A percentile compares a stretch with the other conserved stretches of the same genome.
Evolutionary conservation across 2,113 vertebrate genomes (phyloP).

Genomic region (Proterorhinus semilunaris): DNA sequence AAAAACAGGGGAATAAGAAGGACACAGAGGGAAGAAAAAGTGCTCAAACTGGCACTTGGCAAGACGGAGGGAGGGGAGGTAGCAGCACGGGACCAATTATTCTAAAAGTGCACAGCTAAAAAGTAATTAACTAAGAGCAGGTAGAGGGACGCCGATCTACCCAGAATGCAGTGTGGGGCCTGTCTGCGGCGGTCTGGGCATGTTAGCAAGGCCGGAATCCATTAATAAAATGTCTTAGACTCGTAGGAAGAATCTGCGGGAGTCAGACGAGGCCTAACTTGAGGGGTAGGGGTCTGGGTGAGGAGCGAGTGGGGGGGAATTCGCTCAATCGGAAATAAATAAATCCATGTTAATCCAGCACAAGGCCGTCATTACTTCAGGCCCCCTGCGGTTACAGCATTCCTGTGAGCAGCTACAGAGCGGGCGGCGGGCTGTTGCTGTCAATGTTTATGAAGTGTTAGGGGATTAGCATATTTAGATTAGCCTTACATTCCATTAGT

Average conservation of each 20-base stretch:
- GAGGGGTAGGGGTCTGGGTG: constrained; percentile 9
- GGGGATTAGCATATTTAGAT: constrained; percentile 80
- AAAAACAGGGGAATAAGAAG: constrained; percentile 71
- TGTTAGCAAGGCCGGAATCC: constrained; percentile 38
- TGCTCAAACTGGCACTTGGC: constrained; percentile 61
- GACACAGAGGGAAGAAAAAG: constrained; percentile 41
- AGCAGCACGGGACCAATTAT: constrained; percentile 81
- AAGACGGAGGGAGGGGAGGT: constrained; percentile 40
- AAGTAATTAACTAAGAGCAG: constrained; percentile 92
- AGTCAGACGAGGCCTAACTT: constrained; percentile 42
- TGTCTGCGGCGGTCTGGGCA: constrained; percentile 45
- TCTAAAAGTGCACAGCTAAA: constrained; percentile 80
- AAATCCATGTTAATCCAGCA: constrained; percentile 74
- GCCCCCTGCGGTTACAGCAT: constrained; percentile 73
- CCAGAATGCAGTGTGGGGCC: constrained; percentile 63
- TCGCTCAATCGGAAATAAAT: constrained; percentile 74
- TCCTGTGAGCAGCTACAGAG: constrained; percentile 63
- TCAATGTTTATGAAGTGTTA: constrained; percentile 68
- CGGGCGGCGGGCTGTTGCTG: constrained; percentile 56
- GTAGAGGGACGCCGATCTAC: constrained; percentile 69
- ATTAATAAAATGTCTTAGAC: constrained; percentile 44
- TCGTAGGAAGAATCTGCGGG: constrained; percentile 34
- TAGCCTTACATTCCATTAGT: constrained; percentile 77
- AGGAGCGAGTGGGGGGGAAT: constrained; percentile 28
- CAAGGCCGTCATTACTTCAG: constrained; percentile 70